phyloP scores from a whole-genome alignment of 2,888 invertebrate genomes.

The Tipula vernalis region DNA sequence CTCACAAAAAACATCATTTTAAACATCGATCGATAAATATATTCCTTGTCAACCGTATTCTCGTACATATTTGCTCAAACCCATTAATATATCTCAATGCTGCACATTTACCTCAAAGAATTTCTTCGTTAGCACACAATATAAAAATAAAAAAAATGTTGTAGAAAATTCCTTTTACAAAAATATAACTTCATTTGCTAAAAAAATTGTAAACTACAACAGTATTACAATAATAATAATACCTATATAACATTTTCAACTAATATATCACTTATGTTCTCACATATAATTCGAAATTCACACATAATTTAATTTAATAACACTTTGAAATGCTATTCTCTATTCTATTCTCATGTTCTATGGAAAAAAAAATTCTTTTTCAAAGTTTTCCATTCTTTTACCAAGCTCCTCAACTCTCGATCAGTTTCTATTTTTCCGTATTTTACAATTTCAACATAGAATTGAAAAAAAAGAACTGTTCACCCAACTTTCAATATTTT shows the following conservation, averaged over 20 bases:
- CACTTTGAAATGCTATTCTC: not conserved
- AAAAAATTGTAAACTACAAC: not conserved
- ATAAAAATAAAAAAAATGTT: not conserved
- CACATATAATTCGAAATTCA: not conserved
- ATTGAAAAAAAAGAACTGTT: not conserved
- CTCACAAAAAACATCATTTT: not conserved
- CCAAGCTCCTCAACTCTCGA: not conserved
- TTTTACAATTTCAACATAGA: not conserved
- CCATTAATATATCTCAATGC: not conserved
- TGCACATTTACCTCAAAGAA: not conserved
- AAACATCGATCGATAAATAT: not conserved
- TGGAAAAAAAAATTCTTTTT: not conserved
- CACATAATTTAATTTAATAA: not conserved
- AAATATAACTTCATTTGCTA: not conserved
- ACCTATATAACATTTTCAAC: not conserved
- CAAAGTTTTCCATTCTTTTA: not conserved
- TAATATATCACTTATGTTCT: constrained; percentile 4
- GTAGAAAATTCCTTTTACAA: not conserved
- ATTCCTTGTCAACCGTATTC: not conserved
- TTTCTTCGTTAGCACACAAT: not conserved
- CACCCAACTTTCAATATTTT: not conserved
- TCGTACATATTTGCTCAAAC: not conserved
- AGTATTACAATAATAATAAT: not conserved
- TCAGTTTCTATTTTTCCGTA: not conserved
- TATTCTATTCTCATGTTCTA: not conserved